Percentiles rank a stretch among this genome's conserved stretches.
phyloP scores from a whole-genome alignment of 2,113 vertebrate species.

The Beaufortia kweichowensis region DNA sequence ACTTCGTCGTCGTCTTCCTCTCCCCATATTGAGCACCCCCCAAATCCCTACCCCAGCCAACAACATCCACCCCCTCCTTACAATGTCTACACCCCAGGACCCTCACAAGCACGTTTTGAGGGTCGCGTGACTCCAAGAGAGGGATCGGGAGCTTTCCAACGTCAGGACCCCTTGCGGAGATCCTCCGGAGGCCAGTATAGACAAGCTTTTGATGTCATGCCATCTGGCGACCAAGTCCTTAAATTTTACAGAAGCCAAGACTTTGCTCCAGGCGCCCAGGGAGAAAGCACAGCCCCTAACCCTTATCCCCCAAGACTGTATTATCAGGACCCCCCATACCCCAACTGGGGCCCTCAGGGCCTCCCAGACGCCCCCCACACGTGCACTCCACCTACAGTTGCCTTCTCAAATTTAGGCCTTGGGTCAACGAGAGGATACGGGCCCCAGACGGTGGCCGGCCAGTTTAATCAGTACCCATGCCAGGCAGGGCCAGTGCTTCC shows the following conservation, averaged over 20 bases:
- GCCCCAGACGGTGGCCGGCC: slow-evolving; percentile 36
- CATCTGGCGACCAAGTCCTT: slow-evolving; percentile 62
- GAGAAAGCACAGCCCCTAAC: slow-evolving; percentile 48
- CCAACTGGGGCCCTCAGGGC: slow-evolving; percentile 36
- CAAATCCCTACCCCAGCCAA: slow-evolving; percentile 63
- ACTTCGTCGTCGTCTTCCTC: slow-evolving; percentile 52
- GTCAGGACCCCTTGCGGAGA: slow-evolving; percentile 56
- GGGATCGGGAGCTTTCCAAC: slow-evolving; percentile 47
- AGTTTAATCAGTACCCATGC: slow-evolving; percentile 52
- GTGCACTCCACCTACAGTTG: slow-evolving; percentile 46
- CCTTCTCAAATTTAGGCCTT: slow-evolving; percentile 54
- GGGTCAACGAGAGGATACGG: slow-evolving; percentile 52
- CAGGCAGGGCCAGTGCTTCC: slow-evolving; percentile 58
- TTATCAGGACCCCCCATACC: slow-evolving; percentile 54
- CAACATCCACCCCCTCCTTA: slow-evolving; percentile 58
- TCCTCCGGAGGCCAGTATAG: slow-evolving; percentile 62
- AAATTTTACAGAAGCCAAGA: slow-evolving; percentile 63
- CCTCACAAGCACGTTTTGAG: slow-evolving; percentile 42
- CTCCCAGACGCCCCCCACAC: slow-evolving; percentile 48
- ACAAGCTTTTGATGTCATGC: slow-evolving; percentile 66
- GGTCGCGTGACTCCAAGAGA: slow-evolving; percentile 24
- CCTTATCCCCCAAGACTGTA: slow-evolving; percentile 54
- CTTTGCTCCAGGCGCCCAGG: slow-evolving; percentile 45
- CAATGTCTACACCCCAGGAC: slow-evolving; percentile 60
- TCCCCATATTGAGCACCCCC: slow-evolving; percentile 48